phyloP scores from a whole-genome alignment of 2,888 invertebrate species.

The Torymus auratus region DNA sequence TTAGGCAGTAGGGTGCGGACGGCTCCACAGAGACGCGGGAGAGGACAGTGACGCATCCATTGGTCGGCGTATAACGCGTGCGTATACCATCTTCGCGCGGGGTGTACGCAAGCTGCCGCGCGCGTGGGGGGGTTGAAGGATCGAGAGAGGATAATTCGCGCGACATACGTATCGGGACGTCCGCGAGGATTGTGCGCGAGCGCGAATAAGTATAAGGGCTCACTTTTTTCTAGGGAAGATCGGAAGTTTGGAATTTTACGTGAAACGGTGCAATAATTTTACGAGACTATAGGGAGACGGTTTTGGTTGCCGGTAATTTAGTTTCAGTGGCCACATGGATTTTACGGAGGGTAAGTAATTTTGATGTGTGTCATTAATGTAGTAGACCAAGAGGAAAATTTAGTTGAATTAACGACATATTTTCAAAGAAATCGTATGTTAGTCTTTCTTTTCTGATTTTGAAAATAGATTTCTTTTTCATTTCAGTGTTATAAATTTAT shows the following conservation, averaged over 20 bases:
- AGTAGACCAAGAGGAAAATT: too few relatives aligned
- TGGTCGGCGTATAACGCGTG: conserved; percentile 46
- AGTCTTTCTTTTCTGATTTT: too few relatives aligned
- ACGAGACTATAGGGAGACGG: too few relatives aligned
- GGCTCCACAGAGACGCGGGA: neutral
- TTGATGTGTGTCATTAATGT: neutral
- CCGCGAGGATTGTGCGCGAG: conserved; percentile 1
- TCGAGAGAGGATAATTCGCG: conserved; percentile 3
- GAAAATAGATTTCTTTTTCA: too few relatives aligned
- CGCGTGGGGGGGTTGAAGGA: conserved; percentile 38
- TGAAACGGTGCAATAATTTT: neutral
- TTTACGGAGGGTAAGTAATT: conserved; percentile 33
- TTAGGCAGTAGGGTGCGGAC: too few relatives aligned
- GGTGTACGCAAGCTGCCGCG: too few relatives aligned
- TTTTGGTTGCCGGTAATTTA: neutral
- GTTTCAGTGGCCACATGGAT: conserved; percentile 17
- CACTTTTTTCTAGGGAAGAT: neutral
- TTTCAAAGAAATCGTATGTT: too few relatives aligned
- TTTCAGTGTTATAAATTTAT: too few relatives aligned
- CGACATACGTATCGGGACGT: conserved; percentile 25
- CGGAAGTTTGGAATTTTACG: too few relatives aligned
- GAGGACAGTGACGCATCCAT: conserved; percentile 41
- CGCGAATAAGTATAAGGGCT: too few relatives aligned
- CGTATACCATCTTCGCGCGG: conserved; percentile 21
- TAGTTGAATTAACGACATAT: too few relatives aligned